A percentile compares a stretch with the other conserved stretches of the same genome.
phyloP scores from a whole-genome alignment of 2,797 vertebrate genomes.

The Loriculus beryllinus region DNA sequence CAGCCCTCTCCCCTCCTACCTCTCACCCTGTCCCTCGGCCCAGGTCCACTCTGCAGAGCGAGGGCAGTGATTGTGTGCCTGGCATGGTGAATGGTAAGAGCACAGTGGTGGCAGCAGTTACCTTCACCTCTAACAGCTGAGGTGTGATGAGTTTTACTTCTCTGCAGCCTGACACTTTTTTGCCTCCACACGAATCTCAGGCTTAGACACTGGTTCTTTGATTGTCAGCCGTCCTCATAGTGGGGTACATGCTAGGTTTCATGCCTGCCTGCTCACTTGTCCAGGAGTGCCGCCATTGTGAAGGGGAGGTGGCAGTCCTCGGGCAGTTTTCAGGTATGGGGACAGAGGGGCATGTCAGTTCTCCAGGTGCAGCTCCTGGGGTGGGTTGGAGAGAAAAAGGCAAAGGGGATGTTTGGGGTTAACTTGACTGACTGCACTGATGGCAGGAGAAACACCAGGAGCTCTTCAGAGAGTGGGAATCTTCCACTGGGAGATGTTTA shows the following conservation, averaged over 20 bases:
- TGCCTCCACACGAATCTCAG: background rate
- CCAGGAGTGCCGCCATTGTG: background rate
- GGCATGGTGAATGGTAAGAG: conserved; percentile 73
- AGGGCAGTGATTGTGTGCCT: conserved; percentile 49
- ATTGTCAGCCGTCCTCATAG: background rate
- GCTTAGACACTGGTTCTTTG: background rate
- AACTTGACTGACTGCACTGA: rapidly evolving
- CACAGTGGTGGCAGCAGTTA: background rate
- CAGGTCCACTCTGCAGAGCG: conserved; percentile 63
- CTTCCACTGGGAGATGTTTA: background rate
- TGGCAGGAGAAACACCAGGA: background rate
- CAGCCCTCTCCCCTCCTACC: conserved; percentile 64
- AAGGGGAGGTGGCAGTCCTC: background rate
- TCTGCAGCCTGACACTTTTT: background rate
- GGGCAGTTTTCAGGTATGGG: background rate
- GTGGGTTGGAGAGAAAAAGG: background rate
- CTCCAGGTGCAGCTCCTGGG: background rate
- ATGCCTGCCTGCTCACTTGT: background rate
- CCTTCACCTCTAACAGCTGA: rapidly evolving
- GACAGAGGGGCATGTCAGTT: background rate
- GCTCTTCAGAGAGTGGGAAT: background rate
- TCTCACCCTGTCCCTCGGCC: conserved; percentile 68
- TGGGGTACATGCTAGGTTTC: background rate
- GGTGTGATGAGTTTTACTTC: background rate
- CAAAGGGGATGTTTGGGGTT: background rate